These are phyloP conservation scores for Hormaphis cornu DNA, from an alignment of 1,140 invertebrate species.

Conservation along the genomic window DNA sequence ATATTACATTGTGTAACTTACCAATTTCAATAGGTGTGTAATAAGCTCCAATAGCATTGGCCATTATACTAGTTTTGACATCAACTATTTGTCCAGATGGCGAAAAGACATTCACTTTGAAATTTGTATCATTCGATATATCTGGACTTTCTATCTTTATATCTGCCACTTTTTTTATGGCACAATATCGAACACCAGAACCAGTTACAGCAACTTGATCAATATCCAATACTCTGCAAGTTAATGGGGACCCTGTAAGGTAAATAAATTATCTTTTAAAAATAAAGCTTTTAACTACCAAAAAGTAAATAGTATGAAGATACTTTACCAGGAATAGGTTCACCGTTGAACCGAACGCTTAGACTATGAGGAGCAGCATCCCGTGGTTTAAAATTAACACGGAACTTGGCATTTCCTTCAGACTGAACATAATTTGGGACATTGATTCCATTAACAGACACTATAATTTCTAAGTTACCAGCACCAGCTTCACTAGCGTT, in stretches of 20 bases:
- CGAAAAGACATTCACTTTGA: slow-evolving; percentile 61
- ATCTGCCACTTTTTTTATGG: slow-evolving; percentile 49
- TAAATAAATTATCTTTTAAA: neutral
- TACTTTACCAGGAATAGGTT: slow-evolving; percentile 69
- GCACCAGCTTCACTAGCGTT: slow-evolving; percentile 76
- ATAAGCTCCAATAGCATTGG: slow-evolving; percentile 58
- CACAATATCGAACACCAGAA: slow-evolving; percentile 52
- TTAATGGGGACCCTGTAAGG: slow-evolving; percentile 71
- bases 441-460: slow-evolving; percentile 92
- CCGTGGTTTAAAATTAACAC: slow-evolving; percentile 93
- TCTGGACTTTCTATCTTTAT: slow-evolving; percentile 49
- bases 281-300: too few relatives aligned
- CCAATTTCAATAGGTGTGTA: slow-evolving; percentile 75
- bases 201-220: slow-evolving; percentile 53
- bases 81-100: slow-evolving; percentile 68
- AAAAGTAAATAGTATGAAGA: too few relatives aligned
- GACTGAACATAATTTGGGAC: slow-evolving; percentile 97
- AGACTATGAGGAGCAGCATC: slow-evolving; percentile 78
- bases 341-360: slow-evolving; percentile 92
- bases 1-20: slow-evolving; percentile 36
- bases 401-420: slow-evolving; percentile 90
- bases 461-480: slow-evolving; percentile 95
- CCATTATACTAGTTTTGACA: slow-evolving; percentile 49
- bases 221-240: slow-evolving; percentile 61
- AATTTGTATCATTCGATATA: slow-evolving; percentile 42